These are phyloP conservation scores for Donacobius atricapilla DNA, from an alignment of 2,113 vertebrate genomes.

Conservation along the genomic window DNA sequence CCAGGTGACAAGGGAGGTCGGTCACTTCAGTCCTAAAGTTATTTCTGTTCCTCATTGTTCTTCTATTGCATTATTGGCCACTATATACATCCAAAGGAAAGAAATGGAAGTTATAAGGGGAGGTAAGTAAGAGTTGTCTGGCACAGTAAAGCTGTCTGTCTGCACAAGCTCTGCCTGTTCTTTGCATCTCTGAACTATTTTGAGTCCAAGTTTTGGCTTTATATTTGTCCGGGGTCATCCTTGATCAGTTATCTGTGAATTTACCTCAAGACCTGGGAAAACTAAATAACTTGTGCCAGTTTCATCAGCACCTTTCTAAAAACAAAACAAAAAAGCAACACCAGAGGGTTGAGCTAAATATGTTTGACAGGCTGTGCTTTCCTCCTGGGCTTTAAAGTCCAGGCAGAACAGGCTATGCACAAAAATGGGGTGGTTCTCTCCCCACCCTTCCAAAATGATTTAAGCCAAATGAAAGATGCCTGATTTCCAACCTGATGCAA, in stretches of 20 bases:
- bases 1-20: not conserved
- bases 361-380: not conserved
- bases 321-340: not conserved
- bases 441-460: slow-evolving; percentile 8
- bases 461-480: slow-evolving; percentile 10
- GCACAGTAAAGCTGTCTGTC: not conserved
- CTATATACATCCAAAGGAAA: not conserved
- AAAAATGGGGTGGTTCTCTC: slow-evolving; percentile 4
- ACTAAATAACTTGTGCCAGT: not conserved
- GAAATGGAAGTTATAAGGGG: not conserved
- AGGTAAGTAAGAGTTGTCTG: not conserved
- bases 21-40: not conserved
- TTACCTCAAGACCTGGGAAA: not conserved
- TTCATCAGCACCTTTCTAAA: not conserved
- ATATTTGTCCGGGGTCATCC: not conserved
- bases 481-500: not conserved
- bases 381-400: not conserved
- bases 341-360: not conserved
- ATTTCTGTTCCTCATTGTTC: not conserved
- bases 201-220: not conserved
- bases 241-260: not conserved
- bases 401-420: not conserved
- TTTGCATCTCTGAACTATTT: not conserved
- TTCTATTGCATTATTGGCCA: not conserved
- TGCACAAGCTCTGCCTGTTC: not conserved